Percentiles rank a stretch among this genome's conserved stretches.
Evolutionary conservation across 2,888 invertebrate genomes (phyloP).

Genomic region (Achlya flavicornis): DNA sequence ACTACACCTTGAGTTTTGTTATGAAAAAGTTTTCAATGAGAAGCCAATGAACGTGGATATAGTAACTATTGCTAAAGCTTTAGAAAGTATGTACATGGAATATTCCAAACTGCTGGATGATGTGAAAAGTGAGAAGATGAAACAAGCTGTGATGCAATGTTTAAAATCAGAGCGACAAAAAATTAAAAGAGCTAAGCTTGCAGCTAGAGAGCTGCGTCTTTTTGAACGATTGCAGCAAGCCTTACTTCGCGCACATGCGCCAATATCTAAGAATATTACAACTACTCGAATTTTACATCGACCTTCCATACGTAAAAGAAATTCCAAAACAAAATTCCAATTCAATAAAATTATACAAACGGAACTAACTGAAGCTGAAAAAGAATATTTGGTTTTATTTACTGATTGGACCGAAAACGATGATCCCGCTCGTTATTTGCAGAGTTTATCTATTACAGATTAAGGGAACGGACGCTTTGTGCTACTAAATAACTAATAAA

Average conservation of each 20-base stretch:
- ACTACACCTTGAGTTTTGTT: conserved; percentile 86
- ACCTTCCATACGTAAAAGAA: conserved; percentile 22
- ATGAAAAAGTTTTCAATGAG: conserved; percentile 82
- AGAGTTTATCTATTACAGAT: conserved; percentile 31
- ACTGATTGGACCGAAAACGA: conserved; percentile 71
- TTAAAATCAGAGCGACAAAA: conserved; percentile 77
- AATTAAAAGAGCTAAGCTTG: conserved; percentile 80
- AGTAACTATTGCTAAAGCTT: conserved; percentile 81
- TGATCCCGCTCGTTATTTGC: conserved; percentile 60
- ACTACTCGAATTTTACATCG: conserved; percentile 12
- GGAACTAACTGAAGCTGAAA: conserved; percentile 57
- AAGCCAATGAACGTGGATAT: conserved; percentile 84
- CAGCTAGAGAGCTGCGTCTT: conserved; percentile 82
- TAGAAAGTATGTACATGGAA: conserved; percentile 83
- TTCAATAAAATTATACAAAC: conserved; percentile 25
- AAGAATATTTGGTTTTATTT: conserved; percentile 67
- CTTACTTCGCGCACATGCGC: conserved; percentile 69
- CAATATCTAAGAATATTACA: conserved; percentile 28
- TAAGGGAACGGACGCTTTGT: conserved; percentile 11
- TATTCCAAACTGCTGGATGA: conserved; percentile 81
- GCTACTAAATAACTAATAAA: conserved; percentile 28
- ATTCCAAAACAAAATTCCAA: conserved; percentile 22
- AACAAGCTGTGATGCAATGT: conserved; percentile 76
- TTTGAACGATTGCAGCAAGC: conserved; percentile 74
- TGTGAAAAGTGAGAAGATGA: conserved; percentile 80